Evolutionary conservation across 2,888 invertebrate genomes (phyloP), one percentile per base, ranked within the genome.

Genomic region (Plagodis pulveraria): DNA sequence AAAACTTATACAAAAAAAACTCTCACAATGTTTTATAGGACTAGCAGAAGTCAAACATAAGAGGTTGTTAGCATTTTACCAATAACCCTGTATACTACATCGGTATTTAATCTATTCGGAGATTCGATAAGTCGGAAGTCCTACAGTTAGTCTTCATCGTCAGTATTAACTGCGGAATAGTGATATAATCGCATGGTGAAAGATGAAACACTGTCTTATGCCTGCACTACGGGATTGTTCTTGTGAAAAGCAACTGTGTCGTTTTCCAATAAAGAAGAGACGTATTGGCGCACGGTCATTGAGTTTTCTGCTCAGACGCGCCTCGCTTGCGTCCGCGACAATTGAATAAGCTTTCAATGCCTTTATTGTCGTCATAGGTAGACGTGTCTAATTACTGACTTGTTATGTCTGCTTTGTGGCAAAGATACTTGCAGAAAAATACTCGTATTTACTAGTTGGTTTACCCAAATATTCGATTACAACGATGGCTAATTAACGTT

Each of bases 201-300:
- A 58, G 45, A 49, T 50, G 5, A 7, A 12, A 46, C 10, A 44
- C 55, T 59, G 59, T 55, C 41, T 43, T n/a, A 36, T 10, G 22
- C 8, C n/a, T 51, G 6, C 35, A 45, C 48, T 45, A 33, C 40
- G 71, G 74, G 80, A 77, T 83, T 84, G 83, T 84, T 86, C 81
- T 81, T 76, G 78, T 82, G 84, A 81, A 86, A 85, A 76, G 79
- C 82, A 83, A 84, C 85, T 87, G 86, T 86, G 86, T 88, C 87
- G 85, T 87, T 89, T 88, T 85, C 90, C 89, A 89, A 89, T 89
- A 89, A 87, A 84, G 83, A 80, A 71, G 76, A 84, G 86, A 89
- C 84, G 85, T 88, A 91, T 90, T 89, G 87, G 83, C 77, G 77
- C 76, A 80, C 80, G 81, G 80, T 80, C 84, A 87, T 89, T 87